Percentiles rank a stretch among this genome's conserved stretches.
Conservation (phyloP, 2,113 vertebrate species). For the Brienomyrus longianalis region DNA sequence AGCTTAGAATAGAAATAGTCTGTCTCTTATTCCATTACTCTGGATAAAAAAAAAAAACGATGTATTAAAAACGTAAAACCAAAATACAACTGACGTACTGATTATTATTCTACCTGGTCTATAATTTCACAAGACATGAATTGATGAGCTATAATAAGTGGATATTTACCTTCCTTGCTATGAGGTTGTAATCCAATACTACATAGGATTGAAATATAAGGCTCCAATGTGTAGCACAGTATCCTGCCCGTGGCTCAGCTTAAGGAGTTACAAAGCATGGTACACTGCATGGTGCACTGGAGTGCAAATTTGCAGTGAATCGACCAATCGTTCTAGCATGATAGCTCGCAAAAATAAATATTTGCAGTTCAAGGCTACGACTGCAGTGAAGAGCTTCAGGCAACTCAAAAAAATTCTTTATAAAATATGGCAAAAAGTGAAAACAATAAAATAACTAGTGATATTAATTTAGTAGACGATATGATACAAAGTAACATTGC, state of each 20-base stretch:
- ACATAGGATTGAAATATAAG: constrained; percentile 41
- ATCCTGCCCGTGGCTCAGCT: constrained; percentile 28
- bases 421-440: not conserved
- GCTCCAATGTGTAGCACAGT: constrained; percentile 41
- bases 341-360: not conserved
- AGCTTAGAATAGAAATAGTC: constrained; percentile 15
- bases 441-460: not conserved
- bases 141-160: constrained; percentile 52
- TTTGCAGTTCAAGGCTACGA: not conserved
- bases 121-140: constrained; percentile 56
- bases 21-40: constrained; percentile 11
- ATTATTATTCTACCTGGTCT: constrained; percentile 42
- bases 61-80: constrained; percentile 29
- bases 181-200: constrained; percentile 45
- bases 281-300: constrained; percentile 20
- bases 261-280: constrained; percentile 25
- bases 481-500: not conserved
- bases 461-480: not conserved
- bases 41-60: constrained; percentile 27
- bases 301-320: not conserved
- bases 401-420: not conserved
- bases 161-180: constrained; percentile 46
- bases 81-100: constrained; percentile 34
- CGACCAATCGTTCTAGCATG: not conserved
- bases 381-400: not conserved